These are phyloP conservation scores for Acrossocheilus fasciatus DNA, from an alignment of 2,797 vertebrate species.

Conservation along the genomic window DNA sequence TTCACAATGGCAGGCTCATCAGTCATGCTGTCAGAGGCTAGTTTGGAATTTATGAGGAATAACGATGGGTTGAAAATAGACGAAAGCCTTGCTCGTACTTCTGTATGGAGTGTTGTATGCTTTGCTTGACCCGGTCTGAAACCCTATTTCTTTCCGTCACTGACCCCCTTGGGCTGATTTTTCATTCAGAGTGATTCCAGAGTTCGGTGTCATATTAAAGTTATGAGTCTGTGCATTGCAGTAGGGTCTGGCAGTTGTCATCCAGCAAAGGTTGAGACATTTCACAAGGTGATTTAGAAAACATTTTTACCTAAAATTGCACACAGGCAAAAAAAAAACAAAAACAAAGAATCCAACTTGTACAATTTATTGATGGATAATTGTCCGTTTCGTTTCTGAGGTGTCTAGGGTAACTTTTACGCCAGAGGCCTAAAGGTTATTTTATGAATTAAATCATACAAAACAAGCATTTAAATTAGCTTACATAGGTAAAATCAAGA, in stretches of 20 bases:
- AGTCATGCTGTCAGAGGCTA: constrained; percentile 85
- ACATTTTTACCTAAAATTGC: constrained; percentile 10
- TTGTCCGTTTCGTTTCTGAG: constrained; percentile 65
- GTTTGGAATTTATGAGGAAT: constrained; percentile 86
- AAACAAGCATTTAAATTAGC: neutral
- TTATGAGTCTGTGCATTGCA: constrained; percentile 29
- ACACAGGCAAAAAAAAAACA: neutral
- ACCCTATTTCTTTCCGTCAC: constrained; percentile 78
- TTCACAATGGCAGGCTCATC: constrained; percentile 83
- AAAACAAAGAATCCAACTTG: neutral
- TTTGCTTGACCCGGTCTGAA: constrained; percentile 60
- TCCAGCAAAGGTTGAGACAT: constrained; percentile 31
- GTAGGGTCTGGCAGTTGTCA: constrained; percentile 17
- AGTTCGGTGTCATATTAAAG: constrained; percentile 50
- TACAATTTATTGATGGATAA: neutral
- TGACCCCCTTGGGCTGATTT: constrained; percentile 77
- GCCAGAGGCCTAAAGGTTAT: neutral
- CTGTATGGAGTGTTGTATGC: constrained; percentile 58
- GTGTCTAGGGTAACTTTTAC: constrained; percentile 67
- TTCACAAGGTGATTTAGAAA: constrained; percentile 21
- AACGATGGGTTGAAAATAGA: constrained; percentile 82
- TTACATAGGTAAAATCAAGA: neutral
- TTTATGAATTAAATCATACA: neutral
- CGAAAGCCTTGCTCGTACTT: constrained; percentile 67
- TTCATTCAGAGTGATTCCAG: constrained; percentile 69